phyloP scores from a whole-genome alignment of 1,140 invertebrate genomes.

The Macrostomum lignano region DNA sequence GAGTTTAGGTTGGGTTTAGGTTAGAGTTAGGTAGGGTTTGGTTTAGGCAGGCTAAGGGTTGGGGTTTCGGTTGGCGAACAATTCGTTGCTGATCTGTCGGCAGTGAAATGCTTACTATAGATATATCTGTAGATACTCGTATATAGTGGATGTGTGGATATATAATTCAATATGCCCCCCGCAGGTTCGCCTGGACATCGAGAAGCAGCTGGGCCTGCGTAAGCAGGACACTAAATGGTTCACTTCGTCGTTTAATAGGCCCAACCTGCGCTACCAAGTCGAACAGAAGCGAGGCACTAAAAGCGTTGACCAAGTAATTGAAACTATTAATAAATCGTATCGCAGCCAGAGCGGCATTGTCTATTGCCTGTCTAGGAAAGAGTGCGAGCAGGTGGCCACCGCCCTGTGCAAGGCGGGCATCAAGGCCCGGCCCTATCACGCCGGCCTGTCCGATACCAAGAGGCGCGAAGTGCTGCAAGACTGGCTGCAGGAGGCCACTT shows the following conservation, averaged over 20 bases:
- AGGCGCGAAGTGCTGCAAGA: conserved; percentile 37
- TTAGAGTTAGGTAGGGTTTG: no score
- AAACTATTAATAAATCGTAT: conserved; percentile 42
- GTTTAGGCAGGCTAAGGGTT: no score
- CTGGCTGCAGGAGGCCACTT: conserved; percentile 45
- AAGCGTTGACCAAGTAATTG: conserved; percentile 38
- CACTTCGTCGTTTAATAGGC: conserved; percentile 51
- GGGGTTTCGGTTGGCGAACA: no score
- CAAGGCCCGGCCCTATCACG: conserved; percentile 47
- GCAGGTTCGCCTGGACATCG: conserved; percentile 60
- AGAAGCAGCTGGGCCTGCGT: conserved; percentile 52
- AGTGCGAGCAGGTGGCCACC: conserved; percentile 46
- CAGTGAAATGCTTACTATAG: no score
- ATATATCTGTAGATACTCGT: no score
- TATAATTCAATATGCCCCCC: no score
- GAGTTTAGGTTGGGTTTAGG: no score
- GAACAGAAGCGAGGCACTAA: conserved; percentile 37
- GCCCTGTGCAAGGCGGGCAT: conserved; percentile 40
- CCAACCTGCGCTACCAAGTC: conserved; percentile 60
- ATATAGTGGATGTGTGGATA: no score
- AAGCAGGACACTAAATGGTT: conserved; percentile 53
- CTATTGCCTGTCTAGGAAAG: conserved; percentile 64
- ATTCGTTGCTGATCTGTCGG: no score
- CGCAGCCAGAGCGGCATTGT: conserved; percentile 53
- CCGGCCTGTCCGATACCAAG: conserved; percentile 43